These are phyloP conservation scores for Melitaea athalia DNA, from an alignment of 2,888 invertebrate genomes.

Conservation along the genomic window DNA sequence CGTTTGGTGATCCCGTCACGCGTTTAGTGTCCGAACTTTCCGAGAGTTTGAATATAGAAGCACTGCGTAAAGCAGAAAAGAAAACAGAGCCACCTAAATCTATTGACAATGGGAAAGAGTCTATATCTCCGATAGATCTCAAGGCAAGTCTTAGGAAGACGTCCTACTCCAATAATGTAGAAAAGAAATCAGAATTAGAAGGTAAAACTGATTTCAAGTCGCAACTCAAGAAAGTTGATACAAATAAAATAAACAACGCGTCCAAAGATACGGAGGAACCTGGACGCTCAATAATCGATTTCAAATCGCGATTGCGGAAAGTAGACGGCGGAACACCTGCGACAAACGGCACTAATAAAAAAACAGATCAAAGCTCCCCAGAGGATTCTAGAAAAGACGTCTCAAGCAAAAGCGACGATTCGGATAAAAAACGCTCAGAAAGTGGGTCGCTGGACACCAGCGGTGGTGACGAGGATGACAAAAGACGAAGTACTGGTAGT, in stretches of 20 bases:
- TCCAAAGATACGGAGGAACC: constrained; percentile 79
- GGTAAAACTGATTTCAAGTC: constrained; percentile 82
- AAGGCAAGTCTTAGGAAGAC: constrained; percentile 79
- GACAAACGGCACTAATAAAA: constrained; percentile 61
- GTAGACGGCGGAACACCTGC: constrained; percentile 82
- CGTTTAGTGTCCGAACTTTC: constrained; percentile 92
- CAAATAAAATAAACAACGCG: constrained; percentile 81
- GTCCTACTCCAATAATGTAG: constrained; percentile 51
- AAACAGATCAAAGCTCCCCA: constrained; percentile 60
- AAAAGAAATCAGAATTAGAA: constrained; percentile 52
- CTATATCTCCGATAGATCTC: constrained; percentile 70
- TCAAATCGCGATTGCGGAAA: constrained; percentile 91
- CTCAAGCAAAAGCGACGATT: constrained; percentile 68
- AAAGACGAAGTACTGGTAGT: constrained; percentile 94
- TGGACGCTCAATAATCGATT: constrained; percentile 87
- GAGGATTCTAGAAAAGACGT: constrained; percentile 59
- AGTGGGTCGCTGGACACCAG: constrained; percentile 59
- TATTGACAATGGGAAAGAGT: constrained; percentile 51
- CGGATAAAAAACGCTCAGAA: constrained; percentile 70
- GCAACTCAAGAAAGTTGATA: constrained; percentile 89
- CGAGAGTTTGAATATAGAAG: constrained; percentile 89
- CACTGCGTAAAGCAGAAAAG: constrained; percentile 62
- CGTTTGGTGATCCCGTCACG: constrained; percentile 88
- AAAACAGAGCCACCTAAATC: constrained; percentile 41
- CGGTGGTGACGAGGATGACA: constrained; percentile 88